Percentiles rank a stretch among this genome's conserved stretches.
Conservation (phyloP, 2,113 vertebrate genomes). For the Stigmatopora argus region DNA sequence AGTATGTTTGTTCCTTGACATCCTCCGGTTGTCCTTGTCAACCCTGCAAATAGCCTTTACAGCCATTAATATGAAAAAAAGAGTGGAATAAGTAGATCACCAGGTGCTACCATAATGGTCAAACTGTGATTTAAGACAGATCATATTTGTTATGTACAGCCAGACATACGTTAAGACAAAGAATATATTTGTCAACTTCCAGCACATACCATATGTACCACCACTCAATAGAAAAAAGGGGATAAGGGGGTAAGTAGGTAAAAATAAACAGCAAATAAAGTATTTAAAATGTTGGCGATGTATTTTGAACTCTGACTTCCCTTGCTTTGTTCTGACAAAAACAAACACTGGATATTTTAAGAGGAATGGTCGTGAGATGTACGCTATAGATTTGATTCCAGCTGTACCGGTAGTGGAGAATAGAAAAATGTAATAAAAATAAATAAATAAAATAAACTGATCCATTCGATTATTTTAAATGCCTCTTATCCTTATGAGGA, state of each 20-base stretch:
- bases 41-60: conserved; percentile 45
- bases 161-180: not conserved
- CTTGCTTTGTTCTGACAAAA: not conserved
- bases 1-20: conserved; percentile 47
- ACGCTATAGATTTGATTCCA: not conserved
- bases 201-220: no score
- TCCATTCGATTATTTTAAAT: no score
- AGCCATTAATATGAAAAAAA: conserved; percentile 51
- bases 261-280: not conserved
- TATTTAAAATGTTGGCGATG: not conserved
- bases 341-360: not conserved
- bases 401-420: not conserved
- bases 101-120: not conserved
- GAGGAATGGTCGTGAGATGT: no score
- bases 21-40: conserved; percentile 38
- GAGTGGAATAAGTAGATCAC: conserved; percentile 28
- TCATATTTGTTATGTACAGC: not conserved
- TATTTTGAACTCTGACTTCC: not conserved
- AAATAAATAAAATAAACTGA: no score
- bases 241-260: not conserved
- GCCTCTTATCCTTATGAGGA: no score
- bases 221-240: not conserved
- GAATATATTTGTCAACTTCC: not conserved
- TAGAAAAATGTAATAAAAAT: no score
- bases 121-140: not conserved